Evolutionary conservation across 2,113 vertebrate species (phyloP).

Genomic region (Carettochelys insculpta): DNA sequence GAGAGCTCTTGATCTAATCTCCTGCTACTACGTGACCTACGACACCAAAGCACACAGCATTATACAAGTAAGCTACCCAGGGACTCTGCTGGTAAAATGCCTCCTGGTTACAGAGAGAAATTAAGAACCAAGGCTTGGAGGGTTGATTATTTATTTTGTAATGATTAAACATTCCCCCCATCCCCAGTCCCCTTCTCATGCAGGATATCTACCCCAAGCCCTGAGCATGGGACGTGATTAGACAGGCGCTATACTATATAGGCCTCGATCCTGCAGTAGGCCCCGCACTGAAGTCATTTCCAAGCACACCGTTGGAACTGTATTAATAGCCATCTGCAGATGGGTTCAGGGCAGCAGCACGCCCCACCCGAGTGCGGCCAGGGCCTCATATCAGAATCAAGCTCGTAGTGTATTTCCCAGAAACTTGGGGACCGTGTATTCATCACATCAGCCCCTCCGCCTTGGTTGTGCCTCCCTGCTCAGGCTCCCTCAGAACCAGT

Average conservation of each 20-base stretch:
- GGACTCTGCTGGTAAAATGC: background rate
- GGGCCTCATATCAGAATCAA: background rate
- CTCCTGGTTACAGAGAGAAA: background rate
- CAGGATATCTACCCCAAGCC: background rate
- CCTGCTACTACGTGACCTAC: background rate
- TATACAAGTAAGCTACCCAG: background rate
- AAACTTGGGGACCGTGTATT: background rate
- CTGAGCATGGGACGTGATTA: background rate
- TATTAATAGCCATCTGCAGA: background rate
- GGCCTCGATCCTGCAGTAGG: background rate
- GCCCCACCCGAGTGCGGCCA: background rate
- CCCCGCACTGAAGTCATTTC: background rate
- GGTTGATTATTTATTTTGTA: background rate
- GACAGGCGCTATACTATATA: background rate
- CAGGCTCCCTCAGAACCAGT: too few species aligned
- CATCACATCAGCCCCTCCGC: background rate
- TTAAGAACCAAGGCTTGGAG: background rate
- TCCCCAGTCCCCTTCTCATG: too few species aligned
- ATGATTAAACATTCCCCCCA: too few species aligned
- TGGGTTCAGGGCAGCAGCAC: background rate
- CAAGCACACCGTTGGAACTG: background rate
- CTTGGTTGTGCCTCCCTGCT: too few species aligned
- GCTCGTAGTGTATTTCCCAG: background rate
- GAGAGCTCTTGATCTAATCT: background rate
- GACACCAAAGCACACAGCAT: background rate